A percentile compares a stretch with the other conserved stretches of the same genome.
phyloP scores from a whole-genome alignment of 1,140 invertebrate genomes.

The Trichonephila clavipes region DNA sequence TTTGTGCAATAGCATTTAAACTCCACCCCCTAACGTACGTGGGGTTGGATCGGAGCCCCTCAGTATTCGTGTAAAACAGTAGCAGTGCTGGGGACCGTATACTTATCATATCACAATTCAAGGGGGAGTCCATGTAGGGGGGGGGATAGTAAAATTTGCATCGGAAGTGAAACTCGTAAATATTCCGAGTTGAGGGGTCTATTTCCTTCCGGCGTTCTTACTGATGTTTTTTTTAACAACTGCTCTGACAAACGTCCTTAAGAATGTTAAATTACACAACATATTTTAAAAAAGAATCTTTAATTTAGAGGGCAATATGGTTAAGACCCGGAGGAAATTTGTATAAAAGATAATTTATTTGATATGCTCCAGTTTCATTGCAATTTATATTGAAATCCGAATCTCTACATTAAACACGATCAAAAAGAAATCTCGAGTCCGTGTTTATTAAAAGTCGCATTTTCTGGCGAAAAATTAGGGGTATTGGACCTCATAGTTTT shows the following conservation, averaged over 20 bases:
- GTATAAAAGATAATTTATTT: too few species aligned
- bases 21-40: background rate
- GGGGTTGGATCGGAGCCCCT: background rate
- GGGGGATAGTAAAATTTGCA: background rate
- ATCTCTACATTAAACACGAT: too few species aligned
- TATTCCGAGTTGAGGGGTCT: slow-evolving; percentile 44
- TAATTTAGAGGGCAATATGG: too few species aligned
- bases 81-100: slow-evolving; percentile 39
- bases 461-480: too few species aligned
- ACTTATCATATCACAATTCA: slow-evolving; percentile 11
- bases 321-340: too few species aligned
- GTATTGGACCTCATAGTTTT: too few species aligned
- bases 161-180: slow-evolving; percentile 52
- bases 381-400: too few species aligned
- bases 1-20: background rate
- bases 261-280: background rate
- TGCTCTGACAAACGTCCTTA: background rate
- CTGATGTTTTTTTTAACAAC: background rate
- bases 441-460: too few species aligned
- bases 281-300: background rate
- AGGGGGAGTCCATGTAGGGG: background rate
- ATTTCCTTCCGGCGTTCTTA: slow-evolving; percentile 2
- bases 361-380: too few species aligned
- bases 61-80: slow-evolving; percentile 13
- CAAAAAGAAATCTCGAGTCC: too few species aligned